Conservation (phyloP, 2,888 invertebrate species). For the Saturnia pavonia region DNA sequence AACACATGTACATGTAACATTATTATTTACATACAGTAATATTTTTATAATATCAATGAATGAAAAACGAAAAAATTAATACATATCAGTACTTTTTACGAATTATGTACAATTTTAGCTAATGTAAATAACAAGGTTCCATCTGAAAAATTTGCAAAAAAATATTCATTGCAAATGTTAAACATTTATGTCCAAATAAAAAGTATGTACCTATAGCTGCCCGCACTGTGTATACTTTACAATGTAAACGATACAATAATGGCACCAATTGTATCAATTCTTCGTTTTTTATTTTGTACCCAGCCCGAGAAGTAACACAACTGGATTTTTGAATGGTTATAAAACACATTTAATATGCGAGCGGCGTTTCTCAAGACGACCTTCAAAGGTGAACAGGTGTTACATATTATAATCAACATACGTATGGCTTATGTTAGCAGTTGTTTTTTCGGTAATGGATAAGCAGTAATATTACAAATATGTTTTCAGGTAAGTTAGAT, state of each 20-base stretch:
- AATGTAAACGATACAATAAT: not conserved
- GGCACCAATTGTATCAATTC: slow-evolving; percentile 10
- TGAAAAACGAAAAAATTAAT: no score
- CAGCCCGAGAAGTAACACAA: not conserved
- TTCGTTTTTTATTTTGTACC: not conserved
- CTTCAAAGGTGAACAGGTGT: slow-evolving; percentile 13
- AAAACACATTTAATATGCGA: slow-evolving; percentile 13
- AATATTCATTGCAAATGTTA: not conserved
- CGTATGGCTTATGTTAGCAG: not conserved
- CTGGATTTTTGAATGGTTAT: slow-evolving; percentile 13
- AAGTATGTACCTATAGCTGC: not conserved
- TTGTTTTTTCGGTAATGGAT: not conserved
- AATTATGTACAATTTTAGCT: no score
- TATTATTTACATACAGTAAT: no score
- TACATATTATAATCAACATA: slow-evolving; percentile 10
- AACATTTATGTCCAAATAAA: not conserved
- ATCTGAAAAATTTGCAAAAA: not conserved
- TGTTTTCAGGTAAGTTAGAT: not conserved
- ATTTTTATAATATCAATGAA: no score
- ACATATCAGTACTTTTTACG: no score
- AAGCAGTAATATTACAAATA: not conserved
- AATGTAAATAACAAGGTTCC: not conserved
- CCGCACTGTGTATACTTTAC: not conserved
- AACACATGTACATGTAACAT: no score
- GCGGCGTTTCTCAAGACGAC: slow-evolving; percentile 8